phyloP scores from a whole-genome alignment of 2,113 vertebrate genomes.

The Grammomys dolichurus region DNA sequence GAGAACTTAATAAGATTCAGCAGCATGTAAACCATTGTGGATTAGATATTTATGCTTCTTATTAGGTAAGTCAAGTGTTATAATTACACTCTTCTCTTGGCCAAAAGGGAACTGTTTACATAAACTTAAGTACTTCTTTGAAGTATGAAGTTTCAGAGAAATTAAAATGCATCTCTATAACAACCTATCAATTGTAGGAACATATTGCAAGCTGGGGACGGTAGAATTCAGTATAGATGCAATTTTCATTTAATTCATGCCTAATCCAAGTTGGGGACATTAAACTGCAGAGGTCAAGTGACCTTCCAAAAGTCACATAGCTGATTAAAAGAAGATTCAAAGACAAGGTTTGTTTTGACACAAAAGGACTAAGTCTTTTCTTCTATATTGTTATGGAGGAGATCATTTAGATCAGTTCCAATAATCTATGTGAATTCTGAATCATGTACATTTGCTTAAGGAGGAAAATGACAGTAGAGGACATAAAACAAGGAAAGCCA shows the following conservation, averaged over 20 bases:
- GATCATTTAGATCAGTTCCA: neutral
- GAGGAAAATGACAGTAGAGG: neutral
- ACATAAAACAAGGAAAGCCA: neutral
- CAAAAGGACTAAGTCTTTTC: neutral
- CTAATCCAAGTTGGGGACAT: neutral
- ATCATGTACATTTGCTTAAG: neutral
- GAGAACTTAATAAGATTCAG: conserved; percentile 17
- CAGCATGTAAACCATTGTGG: neutral
- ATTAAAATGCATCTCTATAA: conserved; percentile 30
- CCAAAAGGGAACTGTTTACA: conserved; percentile 51
- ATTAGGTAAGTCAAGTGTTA: conserved; percentile 56
- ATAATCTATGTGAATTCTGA: conserved; percentile 10
- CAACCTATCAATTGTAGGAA: neutral
- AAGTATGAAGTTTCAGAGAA: conserved; percentile 36
- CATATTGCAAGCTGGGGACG: neutral
- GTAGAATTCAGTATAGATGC: neutral
- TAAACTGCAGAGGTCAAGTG: neutral
- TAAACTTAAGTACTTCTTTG: conserved; percentile 64
- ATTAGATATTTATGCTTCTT: conserved; percentile 5
- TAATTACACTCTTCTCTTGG: conserved; percentile 42
- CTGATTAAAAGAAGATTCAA: neutral
- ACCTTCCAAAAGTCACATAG: neutral
- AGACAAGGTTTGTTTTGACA: neutral
- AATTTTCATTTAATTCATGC: neutral
- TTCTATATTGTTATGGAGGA: neutral